Evolutionary conservation across 2,888 invertebrate genomes (phyloP).

Genomic region (Parnassius glacialis): DNA sequence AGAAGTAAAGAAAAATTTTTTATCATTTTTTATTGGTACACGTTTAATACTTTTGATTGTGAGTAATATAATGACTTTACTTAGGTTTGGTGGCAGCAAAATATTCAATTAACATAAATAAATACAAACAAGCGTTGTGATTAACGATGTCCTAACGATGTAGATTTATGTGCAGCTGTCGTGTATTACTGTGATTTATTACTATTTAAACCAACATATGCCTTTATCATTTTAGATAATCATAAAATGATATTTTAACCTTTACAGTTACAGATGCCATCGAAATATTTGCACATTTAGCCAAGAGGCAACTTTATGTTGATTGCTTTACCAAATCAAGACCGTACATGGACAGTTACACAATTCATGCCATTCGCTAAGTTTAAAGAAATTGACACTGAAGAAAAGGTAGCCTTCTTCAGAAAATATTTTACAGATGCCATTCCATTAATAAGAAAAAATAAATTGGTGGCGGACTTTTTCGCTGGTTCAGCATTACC

Average conservation of each 20-base stretch:
- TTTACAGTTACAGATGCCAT: conserved; percentile 89
- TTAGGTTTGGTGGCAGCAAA: conserved; percentile 3
- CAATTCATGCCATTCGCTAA: too few species aligned
- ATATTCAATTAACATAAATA: conserved; percentile 18
- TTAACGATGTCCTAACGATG: conserved; percentile 26
- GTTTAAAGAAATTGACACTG: conserved; percentile 87
- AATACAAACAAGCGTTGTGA: conserved; percentile 27
- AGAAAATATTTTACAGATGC: conserved; percentile 91
- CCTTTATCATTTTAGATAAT: neutral
- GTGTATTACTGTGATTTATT: conserved; percentile 31
- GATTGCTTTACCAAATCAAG: conserved; percentile 97
- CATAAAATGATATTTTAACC: conserved; percentile 12
- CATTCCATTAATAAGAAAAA: conserved; percentile 88
- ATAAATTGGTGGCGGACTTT: conserved; percentile 87
- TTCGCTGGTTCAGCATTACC: conserved; percentile 88
- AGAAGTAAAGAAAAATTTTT: neutral
- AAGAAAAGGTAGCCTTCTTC: conserved; percentile 88
- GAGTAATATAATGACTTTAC: conserved; percentile 12
- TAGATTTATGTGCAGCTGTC: conserved; percentile 30
- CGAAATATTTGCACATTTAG: conserved; percentile 97
- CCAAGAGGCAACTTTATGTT: conserved; percentile 97
- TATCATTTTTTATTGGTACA: conserved; percentile 1
- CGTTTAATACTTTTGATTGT: conserved; percentile 10
- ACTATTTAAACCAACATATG: conserved; percentile 23
- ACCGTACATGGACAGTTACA: conserved; percentile 93